Conservation (phyloP, 2,797 vertebrate species). For the Trachops cirrhosus region DNA sequence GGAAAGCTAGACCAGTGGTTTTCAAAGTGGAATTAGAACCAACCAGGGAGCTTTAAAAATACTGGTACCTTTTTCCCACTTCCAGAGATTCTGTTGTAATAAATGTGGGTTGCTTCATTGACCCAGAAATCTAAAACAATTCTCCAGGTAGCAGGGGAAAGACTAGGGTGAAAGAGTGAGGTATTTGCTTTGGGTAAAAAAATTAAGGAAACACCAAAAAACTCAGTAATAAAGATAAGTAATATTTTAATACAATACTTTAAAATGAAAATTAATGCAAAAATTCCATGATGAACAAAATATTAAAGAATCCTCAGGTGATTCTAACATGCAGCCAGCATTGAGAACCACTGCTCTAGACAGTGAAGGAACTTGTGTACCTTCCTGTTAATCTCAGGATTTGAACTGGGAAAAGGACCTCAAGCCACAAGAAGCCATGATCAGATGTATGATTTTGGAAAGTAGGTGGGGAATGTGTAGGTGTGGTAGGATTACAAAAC, state of each 20-base stretch:
- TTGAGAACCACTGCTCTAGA: background rate
- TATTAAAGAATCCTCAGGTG: background rate
- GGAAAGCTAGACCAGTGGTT: background rate
- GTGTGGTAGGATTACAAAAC: constrained; percentile 2
- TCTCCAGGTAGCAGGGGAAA: background rate
- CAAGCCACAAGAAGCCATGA: background rate
- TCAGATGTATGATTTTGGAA: background rate
- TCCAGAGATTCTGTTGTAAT: background rate
- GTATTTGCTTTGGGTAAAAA: background rate
- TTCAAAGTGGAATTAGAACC: background rate
- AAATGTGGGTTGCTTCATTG: background rate
- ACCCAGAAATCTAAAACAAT: background rate
- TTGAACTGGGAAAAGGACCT: background rate
- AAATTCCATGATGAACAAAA: background rate
- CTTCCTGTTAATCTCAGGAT: background rate
- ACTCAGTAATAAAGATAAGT: background rate
- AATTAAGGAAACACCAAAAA: background rate
- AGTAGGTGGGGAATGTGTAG: background rate
- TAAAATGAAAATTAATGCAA: background rate
- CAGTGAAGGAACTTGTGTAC: background rate
- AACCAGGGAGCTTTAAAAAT: background rate
- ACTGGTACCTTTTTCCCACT: background rate
- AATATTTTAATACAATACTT: background rate
- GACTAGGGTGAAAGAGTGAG: background rate
- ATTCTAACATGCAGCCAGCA: background rate